phyloP scores from a whole-genome alignment of 2,888 invertebrate species.

The Neoscelio sp. region DNA sequence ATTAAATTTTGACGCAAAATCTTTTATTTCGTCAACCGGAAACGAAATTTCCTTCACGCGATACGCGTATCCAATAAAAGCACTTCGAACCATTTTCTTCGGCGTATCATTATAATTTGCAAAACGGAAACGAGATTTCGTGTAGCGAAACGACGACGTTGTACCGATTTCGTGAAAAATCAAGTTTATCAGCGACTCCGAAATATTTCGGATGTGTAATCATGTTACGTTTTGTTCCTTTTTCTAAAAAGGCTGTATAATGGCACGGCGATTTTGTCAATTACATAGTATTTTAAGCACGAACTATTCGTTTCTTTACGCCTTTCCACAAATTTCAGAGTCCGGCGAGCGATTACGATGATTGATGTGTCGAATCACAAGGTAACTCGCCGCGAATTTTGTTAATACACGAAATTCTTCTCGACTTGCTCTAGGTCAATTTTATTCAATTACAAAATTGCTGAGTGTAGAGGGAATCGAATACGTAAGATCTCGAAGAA shows the following conservation, averaged over 20 bases:
- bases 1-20: no score
- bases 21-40: constrained; percentile 18
- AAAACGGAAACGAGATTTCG: constrained; percentile 5
- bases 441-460: constrained; percentile 46
- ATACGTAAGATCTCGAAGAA: constrained; percentile 5
- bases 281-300: constrained; percentile 43
- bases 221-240: constrained; percentile 21
- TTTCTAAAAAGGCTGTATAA: constrained; percentile 28
- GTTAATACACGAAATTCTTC: constrained; percentile 42
- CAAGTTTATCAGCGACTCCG: not conserved
- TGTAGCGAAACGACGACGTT: constrained; percentile 2
- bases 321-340: constrained; percentile 41
- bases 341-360: constrained; percentile 52
- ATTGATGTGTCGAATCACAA: constrained; percentile 65
- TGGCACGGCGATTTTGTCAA: constrained; percentile 41
- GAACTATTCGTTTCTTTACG: constrained; percentile 59
- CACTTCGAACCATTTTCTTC: constrained; percentile 4
- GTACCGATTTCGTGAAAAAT: constrained; percentile 32
- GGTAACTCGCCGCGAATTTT: constrained; percentile 47
- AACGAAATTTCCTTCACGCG: constrained; percentile 6
- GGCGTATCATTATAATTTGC: constrained; percentile 23
- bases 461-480: not conserved
- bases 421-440: constrained; percentile 29
- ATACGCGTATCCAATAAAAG: not conserved
- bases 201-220: constrained; percentile 26